Base-by-base conservation (phyloP, 2,888 invertebrate genomes). In the Clitarchus hookeri region DNA sequence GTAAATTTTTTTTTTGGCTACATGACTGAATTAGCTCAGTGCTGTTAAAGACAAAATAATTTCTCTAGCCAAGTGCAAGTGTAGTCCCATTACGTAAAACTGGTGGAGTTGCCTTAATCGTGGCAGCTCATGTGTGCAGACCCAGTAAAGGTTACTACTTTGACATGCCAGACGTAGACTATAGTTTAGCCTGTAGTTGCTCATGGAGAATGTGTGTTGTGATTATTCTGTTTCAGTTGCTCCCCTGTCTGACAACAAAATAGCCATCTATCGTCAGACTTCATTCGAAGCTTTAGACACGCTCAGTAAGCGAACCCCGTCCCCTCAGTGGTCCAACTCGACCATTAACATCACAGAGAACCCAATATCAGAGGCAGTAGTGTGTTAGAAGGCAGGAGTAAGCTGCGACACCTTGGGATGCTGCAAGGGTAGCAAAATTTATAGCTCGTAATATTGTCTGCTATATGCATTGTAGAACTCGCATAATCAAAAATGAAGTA, bases 261-360 rank as follows among this genome's bases (percentile, higher is more conserved):
- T 95, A 92, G 93, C 94, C 88, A 93, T 93, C 91, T 95, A 93
- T 92, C 94, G 95, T 89, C 94, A 94, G 89, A 93, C 93, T 89
- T 94, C 93, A 87, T 91, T 93, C 90, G 93, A 93, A 89, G 93
- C 93, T 90, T 91, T 93, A 88, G 86, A 87, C 82, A 87, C 84
- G 78, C 85, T 87, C 85, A 86, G 84, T 84, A 88, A 88, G 86
- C 85, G 85, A 26, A 86, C 44, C 44, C 85, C 86, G 36, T 84
- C 86, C 84, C 85, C 86, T 54, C 86, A 87, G 83, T 88, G 88
- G 88, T 86, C 87, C 27, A 53, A 94, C 89, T 94, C 95, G 88
- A 94, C 95, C 90, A 96, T 96, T 91, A 95, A 95, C 92, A 96
- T 96, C 92, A 96, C 95, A 87, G 96, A 96, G 92, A 96, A 96